These are phyloP conservation scores for Muscicapa striata DNA, from an alignment of 2,797 vertebrate genomes.

Conservation along the genomic window DNA sequence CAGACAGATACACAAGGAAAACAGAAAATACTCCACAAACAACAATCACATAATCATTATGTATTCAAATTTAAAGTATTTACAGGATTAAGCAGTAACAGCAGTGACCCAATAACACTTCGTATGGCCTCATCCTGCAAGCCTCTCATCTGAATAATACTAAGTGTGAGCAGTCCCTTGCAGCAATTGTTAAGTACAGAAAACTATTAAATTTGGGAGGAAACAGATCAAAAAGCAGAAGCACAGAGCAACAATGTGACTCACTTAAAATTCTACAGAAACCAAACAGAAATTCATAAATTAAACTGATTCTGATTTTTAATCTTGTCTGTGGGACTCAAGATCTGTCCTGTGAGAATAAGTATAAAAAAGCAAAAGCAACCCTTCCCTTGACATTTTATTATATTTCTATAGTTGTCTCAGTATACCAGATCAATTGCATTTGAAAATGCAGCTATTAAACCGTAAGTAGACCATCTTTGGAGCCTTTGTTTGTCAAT, in stretches of 20 bases:
- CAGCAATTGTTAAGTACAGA: background rate
- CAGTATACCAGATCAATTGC: slow-evolving; percentile 68
- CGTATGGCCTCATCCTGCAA: background rate
- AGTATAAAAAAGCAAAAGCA: background rate
- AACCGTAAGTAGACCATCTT: slow-evolving; percentile 71
- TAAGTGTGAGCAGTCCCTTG: background rate
- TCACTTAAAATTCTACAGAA: background rate
- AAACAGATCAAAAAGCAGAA: background rate
- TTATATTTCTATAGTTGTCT: slow-evolving; percentile 70
- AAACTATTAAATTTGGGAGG: background rate
- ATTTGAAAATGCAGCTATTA: slow-evolving; percentile 76
- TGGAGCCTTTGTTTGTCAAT: slow-evolving; percentile 55
- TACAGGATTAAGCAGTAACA: background rate
- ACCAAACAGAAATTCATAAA: background rate
- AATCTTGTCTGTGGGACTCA: slow-evolving; percentile 1
- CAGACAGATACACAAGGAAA: background rate
- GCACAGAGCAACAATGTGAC: background rate
- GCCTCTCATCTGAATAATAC: background rate
- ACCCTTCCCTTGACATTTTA: slow-evolving; percentile 59
- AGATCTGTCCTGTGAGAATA: background rate
- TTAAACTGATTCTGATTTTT: slow-evolving; percentile 9
- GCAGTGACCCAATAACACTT: background rate
- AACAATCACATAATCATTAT: background rate
- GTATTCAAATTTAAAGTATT: background rate
- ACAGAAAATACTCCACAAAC: background rate